Conservation (phyloP, 2,797 vertebrate species). For the Macrochelys suwanniensis region DNA sequence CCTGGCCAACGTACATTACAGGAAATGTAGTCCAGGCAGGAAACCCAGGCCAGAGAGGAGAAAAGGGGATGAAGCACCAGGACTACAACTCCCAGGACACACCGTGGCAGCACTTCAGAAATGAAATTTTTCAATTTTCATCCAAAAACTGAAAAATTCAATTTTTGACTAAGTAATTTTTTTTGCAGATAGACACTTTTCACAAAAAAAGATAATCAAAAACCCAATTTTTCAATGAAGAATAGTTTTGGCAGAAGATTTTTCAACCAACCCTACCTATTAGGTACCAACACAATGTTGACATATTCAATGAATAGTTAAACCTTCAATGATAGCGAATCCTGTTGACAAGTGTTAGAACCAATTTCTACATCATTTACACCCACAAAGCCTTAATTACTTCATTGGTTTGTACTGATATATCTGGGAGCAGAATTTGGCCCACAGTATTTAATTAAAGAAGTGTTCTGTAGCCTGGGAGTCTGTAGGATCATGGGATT, state of each 20-base stretch:
- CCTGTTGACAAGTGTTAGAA: not conserved
- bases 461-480: not conserved
- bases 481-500: not conserved
- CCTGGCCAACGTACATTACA: too few relatives aligned
- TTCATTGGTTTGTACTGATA: not conserved
- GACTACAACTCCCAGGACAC: too few relatives aligned
- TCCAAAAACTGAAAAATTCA: too few relatives aligned
- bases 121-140: too few relatives aligned
- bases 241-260: not conserved
- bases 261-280: not conserved
- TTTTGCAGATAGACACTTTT: too few relatives aligned
- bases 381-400: not conserved
- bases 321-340: not conserved
- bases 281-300: not conserved
- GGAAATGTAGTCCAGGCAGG: too few relatives aligned
- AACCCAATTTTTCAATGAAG: not conserved
- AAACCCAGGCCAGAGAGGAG: too few relatives aligned
- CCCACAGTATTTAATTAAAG: not conserved
- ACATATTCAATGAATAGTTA: not conserved
- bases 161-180: too few relatives aligned
- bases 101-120: too few relatives aligned
- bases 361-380: not conserved
- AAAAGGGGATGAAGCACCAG: too few relatives aligned
- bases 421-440: not conserved
- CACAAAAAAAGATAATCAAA: not conserved